Evolutionary conservation across 2,113 vertebrate genomes (phyloP).

Genomic region (Chlamydotis undulata): DNA sequence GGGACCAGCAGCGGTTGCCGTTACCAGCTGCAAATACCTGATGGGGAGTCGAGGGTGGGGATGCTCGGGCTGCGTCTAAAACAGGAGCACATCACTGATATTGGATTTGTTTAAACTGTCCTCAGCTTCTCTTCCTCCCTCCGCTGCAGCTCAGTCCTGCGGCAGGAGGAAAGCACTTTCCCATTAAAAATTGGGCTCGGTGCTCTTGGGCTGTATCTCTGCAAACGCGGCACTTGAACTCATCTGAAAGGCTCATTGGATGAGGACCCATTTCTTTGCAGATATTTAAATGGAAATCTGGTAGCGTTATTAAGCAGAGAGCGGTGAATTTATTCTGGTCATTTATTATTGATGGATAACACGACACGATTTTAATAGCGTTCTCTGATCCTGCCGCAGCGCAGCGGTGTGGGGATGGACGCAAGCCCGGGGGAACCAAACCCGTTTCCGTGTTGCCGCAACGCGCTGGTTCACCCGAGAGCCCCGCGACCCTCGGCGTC

Average conservation of each 20-base stretch:
- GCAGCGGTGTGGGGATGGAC: background rate
- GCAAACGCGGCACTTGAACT: background rate
- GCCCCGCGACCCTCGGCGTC: accelerated
- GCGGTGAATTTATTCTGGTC: slow-evolving; percentile 37
- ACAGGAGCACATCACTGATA: background rate
- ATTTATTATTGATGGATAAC: slow-evolving; percentile 53
- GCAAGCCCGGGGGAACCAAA: background rate
- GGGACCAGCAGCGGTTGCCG: accelerated
- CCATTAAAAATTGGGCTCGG: background rate
- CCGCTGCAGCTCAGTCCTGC: background rate
- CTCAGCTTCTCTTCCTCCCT: background rate
- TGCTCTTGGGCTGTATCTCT: background rate
- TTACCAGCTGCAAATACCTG: background rate
- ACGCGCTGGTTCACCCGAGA: background rate
- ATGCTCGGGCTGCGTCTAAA: background rate
- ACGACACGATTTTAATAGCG: slow-evolving; percentile 14
- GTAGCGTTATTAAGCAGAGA: slow-evolving; percentile 26
- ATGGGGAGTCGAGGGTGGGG: background rate
- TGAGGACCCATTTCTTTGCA: background rate
- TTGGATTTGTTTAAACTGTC: background rate
- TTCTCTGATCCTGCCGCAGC: slow-evolving; percentile 26
- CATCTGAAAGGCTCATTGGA: background rate
- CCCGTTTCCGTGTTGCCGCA: background rate
- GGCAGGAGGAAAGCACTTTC: background rate
- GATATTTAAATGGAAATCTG: background rate